phyloP scores from a whole-genome alignment of 64 coral and sea anemone genomes.

The Porites lutea region DNA sequence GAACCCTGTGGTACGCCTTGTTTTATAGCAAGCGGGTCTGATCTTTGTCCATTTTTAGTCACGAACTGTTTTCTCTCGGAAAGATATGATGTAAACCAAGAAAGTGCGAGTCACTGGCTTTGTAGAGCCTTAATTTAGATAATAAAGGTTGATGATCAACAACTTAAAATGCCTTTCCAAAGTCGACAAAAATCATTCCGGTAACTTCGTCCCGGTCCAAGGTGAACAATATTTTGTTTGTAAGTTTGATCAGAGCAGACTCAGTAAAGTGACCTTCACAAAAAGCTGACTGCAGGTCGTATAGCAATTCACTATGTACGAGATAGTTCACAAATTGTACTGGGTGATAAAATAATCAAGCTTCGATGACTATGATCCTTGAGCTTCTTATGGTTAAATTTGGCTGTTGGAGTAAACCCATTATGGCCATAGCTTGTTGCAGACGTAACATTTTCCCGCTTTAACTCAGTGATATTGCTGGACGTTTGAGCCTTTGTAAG shows the following conservation, averaged over 20 bases:
- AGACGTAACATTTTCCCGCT: constrained; percentile 1
- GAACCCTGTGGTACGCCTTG: constrained; percentile 58
- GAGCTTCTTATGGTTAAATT: background rate
- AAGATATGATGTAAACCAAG: constrained; percentile 52
- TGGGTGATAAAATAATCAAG: background rate
- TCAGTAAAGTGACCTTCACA: constrained; percentile 26
- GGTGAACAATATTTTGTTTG: constrained; percentile 11
- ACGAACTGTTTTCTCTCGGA: constrained; percentile 42
- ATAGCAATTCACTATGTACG: background rate
- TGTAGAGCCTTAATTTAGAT: constrained; percentile 26
- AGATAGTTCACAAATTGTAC: constrained; percentile 4
- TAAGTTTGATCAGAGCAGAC: constrained; percentile 31
- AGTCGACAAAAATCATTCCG: constrained; percentile 10
- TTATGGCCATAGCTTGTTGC: constrained; percentile 4
- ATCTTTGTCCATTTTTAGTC: background rate
- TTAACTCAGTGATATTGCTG: constrained; percentile 24
- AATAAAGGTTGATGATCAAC: constrained; percentile 31
- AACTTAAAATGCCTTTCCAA: constrained; percentile 13
- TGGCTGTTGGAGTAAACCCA: background rate
- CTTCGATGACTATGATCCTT: background rate
- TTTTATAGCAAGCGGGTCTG: background rate
- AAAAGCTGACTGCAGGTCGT: no score
- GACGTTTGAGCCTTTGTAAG: constrained; percentile 1
- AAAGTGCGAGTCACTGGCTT: background rate
- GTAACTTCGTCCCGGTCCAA: constrained; percentile 55